phyloP scores from a whole-genome alignment of 2,113 vertebrate species.

The Lampris incognitus region DNA sequence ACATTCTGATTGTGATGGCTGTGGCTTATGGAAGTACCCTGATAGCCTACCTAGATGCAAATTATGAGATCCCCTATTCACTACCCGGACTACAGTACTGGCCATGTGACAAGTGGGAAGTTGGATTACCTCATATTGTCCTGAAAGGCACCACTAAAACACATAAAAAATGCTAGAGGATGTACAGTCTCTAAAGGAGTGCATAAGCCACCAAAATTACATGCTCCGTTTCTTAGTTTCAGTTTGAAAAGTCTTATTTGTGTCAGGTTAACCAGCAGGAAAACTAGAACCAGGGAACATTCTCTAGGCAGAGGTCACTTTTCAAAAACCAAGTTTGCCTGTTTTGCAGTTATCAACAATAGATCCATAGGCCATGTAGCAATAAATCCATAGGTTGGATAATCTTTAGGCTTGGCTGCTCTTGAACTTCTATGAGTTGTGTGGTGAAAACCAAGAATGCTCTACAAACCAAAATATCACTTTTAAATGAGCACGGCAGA shows the following conservation, averaged over 20 bases:
- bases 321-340: no score
- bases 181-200: background rate
- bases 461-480: background rate
- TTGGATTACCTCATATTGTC: constrained; percentile 88
- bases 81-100: constrained; percentile 89
- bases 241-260: no score
- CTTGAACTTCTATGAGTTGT: background rate
- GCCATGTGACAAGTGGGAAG: constrained; percentile 85
- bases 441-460: background rate
- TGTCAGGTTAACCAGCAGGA: no score
- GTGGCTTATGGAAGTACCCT: constrained; percentile 85
- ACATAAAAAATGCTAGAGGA: constrained; percentile 81
- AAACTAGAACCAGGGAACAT: no score
- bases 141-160: constrained; percentile 67
- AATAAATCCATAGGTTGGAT: background rate
- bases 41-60: constrained; percentile 87
- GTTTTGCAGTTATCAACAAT: no score
- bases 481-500: background rate
- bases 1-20: constrained; percentile 90
- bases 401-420: background rate
- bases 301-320: no score
- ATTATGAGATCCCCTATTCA: constrained; percentile 84
- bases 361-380: no score
- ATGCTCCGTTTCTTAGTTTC: background rate
- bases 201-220: background rate